Base-by-base conservation (phyloP, 1,140 invertebrate genomes). In the Drosophila kikkawai region DNA sequence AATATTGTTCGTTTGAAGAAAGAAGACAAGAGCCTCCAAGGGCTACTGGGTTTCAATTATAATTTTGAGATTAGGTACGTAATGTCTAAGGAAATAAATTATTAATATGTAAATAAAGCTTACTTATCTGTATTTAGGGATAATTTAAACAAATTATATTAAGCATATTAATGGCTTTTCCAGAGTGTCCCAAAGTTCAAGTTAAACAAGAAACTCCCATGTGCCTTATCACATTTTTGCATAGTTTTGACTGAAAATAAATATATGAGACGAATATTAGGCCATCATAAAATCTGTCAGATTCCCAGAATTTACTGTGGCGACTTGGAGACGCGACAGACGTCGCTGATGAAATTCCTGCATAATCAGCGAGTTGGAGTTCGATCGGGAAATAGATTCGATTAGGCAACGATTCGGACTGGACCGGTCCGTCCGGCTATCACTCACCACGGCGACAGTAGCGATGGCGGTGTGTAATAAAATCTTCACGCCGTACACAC, bases 291-390 rank as follows among this genome's bases (percentile, higher is more conserved):
- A 82, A 74, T 51, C 60, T 88, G 84, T 76, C 82, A 53, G 71
- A 82, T 85, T 88, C 75, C 32, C 51, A 73, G 75, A 88, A 85
- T 90, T 90, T 90, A 88, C 88, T 65, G 67, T 88, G 85, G 85
- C 84, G 84, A 79, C 85, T 88, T 44, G 42, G 36, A 85, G 85
- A 76, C 85, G 81, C 61, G 60, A 56, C 53, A 55, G 59, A 61
- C 47, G 41, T 56, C 79, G 75, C 60, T 42, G 69, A 70, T 47
- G 22, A 82, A 90, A 88, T 88, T 88, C 86, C 82, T 88, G 85
- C 86, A 88, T 91, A 91, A 91, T 87, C 73, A 70, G 47, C 41
- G 42, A 55, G 44, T 74, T 74, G 32, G 53, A 73, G 76, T 77
- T 60, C 48, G 58, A 79, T 37, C 63, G 68, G 85, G 69, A 85